These are phyloP conservation scores for Pyrrhia umbra DNA, from an alignment of 2,888 invertebrate species.

Conservation along the genomic window DNA sequence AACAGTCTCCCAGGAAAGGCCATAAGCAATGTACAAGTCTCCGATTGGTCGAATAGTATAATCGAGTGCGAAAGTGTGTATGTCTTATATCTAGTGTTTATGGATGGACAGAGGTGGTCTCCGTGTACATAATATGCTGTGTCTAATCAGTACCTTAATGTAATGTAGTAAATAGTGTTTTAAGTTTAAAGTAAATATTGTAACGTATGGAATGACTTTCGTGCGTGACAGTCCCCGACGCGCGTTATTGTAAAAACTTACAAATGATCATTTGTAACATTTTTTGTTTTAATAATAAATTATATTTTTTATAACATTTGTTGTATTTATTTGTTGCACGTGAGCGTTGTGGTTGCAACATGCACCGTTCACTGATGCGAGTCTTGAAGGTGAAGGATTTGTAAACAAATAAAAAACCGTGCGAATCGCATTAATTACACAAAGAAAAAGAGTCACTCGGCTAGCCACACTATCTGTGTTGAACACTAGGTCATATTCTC, in stretches of 20 bases:
- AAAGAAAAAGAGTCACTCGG: too few relatives aligned
- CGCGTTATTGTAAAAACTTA: conserved; percentile 78
- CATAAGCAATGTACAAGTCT: conserved; percentile 76
- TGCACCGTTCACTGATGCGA: conserved; percentile 31
- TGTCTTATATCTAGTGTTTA: conserved; percentile 66
- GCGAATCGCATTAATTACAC: background rate
- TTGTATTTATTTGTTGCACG: conserved; percentile 47
- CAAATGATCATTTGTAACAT: conserved; percentile 83
- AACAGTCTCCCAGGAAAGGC: conserved; percentile 69
- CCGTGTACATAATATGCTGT: conserved; percentile 82
- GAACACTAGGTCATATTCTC: background rate
- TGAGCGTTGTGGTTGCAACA: background rate
- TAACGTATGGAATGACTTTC: conserved; percentile 68
- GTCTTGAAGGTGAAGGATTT: conserved; percentile 39
- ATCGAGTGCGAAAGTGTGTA: conserved; percentile 71
- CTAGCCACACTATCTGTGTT: background rate
- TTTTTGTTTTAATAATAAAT: conserved; percentile 89
- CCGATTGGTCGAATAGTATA: conserved; percentile 72
- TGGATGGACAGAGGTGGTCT: conserved; percentile 74
- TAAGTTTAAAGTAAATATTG: conserved; percentile 74
- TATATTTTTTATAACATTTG: conserved; percentile 83
- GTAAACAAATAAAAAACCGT: conserved; percentile 12
- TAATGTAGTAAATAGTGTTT: conserved; percentile 80
- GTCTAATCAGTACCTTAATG: conserved; percentile 86
- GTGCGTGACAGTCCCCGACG: conserved; percentile 75